phyloP scores from a whole-genome alignment of 2,797 vertebrate species.

The Microcaecilia unicolor region DNA sequence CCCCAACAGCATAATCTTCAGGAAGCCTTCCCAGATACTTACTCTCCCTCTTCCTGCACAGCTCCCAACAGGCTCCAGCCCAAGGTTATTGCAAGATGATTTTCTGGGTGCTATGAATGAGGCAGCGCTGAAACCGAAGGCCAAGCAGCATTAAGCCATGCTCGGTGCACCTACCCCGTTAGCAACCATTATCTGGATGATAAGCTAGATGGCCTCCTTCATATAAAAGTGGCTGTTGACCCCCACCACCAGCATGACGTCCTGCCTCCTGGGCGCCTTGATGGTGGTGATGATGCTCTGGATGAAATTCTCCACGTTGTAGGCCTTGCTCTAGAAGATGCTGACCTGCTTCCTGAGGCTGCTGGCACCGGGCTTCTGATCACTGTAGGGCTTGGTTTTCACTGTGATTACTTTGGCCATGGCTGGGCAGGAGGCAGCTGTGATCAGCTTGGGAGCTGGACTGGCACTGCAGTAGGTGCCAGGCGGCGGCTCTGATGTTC shows the following conservation, averaged over 20 bases:
- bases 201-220: constrained; percentile 84
- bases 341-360: constrained; percentile 87
- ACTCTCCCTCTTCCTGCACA: too few relatives aligned
- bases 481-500: constrained; percentile 1
- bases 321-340: constrained; percentile 80
- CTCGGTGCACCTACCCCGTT: constrained; percentile 82
- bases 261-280: constrained; percentile 64
- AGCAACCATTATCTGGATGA: too few relatives aligned
- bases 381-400: constrained; percentile 76
- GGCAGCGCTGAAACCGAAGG: too few relatives aligned
- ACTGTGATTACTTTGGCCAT: constrained; percentile 77
- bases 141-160: too few relatives aligned
- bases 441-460: background rate
- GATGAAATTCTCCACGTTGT: constrained; percentile 94
- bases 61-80: background rate
- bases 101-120: too few relatives aligned
- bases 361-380: constrained; percentile 95
- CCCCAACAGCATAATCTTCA: too few relatives aligned
- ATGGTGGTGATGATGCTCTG: constrained; percentile 80
- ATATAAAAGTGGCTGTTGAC: constrained; percentile 92
- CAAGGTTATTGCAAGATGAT: background rate
- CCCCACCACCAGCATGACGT: constrained; percentile 80
- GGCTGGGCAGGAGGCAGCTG: constrained; percentile 4
- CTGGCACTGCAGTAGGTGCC: background rate
- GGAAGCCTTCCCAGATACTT: too few relatives aligned